Conservation (phyloP, 2,888 invertebrate genomes). For the Aphodius granarius region DNA sequence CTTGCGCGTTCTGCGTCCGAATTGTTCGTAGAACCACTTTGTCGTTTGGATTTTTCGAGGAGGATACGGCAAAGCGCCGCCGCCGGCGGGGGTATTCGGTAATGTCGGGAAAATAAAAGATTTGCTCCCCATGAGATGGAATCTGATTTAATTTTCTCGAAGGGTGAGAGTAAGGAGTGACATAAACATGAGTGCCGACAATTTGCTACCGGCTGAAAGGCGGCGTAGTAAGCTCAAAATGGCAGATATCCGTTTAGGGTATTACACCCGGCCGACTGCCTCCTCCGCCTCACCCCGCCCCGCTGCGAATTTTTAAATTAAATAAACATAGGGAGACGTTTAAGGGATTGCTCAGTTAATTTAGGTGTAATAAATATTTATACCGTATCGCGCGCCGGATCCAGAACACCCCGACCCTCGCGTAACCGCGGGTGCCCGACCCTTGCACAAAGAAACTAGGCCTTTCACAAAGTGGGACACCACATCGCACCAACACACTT, state of each 20-base stretch:
- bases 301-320: neutral
- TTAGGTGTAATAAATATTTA: neutral
- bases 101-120: constrained; percentile 7
- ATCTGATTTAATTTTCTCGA: constrained; percentile 15
- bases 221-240: constrained; percentile 2
- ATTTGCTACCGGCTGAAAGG: constrained; percentile 4
- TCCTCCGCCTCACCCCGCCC: too few relatives aligned
- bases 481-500: too few relatives aligned
- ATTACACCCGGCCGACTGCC: neutral
- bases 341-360: neutral
- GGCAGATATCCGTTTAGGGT: constrained; percentile 14
- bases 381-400: neutral
- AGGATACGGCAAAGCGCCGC: neutral
- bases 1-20: too few relatives aligned
- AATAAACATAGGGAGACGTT: constrained; percentile 6
- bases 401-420: neutral
- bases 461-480: too few relatives aligned
- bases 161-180: constrained; percentile 13
- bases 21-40: neutral
- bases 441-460: neutral
- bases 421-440: neutral
- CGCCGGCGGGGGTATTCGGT: neutral
- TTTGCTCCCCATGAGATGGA: constrained; percentile 9
- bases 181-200: constrained; percentile 15
- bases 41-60: neutral